These are phyloP conservation scores for Dinomys branickii DNA, from an alignment of 2,113 vertebrate genomes.

Conservation along the genomic window DNA sequence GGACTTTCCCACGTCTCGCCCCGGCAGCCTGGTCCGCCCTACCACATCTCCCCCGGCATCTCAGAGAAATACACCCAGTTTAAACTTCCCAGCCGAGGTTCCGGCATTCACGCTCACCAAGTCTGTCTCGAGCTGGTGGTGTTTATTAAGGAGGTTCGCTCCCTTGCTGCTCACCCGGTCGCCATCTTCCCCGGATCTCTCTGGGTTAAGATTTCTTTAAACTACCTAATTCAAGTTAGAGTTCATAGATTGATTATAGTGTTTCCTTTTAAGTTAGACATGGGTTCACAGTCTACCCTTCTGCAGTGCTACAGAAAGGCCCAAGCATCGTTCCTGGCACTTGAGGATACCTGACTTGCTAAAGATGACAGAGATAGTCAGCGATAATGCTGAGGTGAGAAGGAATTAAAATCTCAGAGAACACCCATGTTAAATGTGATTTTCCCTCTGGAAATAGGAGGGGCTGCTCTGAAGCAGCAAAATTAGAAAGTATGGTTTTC, in stretches of 20 bases:
- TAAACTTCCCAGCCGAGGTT: no score
- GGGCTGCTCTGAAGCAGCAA: neutral
- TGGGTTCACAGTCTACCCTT: rapidly evolving
- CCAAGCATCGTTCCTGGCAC: no score
- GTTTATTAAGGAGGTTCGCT: no score
- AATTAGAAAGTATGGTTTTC: neutral
- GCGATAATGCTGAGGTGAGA: neutral
- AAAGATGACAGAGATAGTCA: neutral
- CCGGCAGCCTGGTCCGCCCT: no score
- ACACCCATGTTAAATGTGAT: neutral
- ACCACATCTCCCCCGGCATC: no score
- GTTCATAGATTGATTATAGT: neutral
- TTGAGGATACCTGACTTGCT: neutral
- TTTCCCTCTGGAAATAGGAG: neutral
- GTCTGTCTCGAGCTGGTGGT: no score
- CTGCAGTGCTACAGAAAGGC: neutral
- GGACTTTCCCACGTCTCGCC: no score
- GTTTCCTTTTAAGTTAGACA: neutral
- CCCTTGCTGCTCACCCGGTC: no score
- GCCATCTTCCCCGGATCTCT: no score
- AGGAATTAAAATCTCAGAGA: neutral
- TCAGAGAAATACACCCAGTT: no score
- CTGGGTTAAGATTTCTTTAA: neutral
- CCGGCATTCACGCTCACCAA: no score
- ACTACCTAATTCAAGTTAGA: neutral